Conservation (phyloP, 2,888 invertebrate genomes). For the Aproaerema taeniolella region DNA sequence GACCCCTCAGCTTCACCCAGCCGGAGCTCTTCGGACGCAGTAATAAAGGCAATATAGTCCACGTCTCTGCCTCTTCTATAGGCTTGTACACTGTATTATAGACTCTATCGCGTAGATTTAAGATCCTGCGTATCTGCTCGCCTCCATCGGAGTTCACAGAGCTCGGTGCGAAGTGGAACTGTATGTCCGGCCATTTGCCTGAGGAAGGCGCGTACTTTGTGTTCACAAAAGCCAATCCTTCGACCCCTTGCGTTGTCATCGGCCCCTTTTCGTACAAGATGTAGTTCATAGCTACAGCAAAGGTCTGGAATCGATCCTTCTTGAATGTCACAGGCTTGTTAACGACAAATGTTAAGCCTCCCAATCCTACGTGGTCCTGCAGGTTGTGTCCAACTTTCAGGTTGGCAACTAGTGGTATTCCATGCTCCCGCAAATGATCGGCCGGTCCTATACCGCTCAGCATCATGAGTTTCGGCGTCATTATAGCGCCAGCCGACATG, state of each 20-base stretch:
- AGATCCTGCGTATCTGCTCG: constrained; percentile 86
- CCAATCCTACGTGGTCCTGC: constrained; percentile 92
- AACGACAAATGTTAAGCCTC: constrained; percentile 89
- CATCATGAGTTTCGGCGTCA: constrained; percentile 94
- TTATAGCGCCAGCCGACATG: constrained; percentile 91
- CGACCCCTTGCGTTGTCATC: constrained; percentile 90
- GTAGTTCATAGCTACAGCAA: constrained; percentile 88
- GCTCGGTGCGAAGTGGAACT: constrained; percentile 91
- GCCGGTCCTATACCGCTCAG: constrained; percentile 91
- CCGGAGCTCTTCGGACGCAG: constrained; percentile 93
- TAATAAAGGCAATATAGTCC: constrained; percentile 88
- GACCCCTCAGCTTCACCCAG: constrained; percentile 87
- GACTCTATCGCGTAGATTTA: constrained; percentile 86
- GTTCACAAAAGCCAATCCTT: constrained; percentile 92
- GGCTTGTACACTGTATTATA: constrained; percentile 93
- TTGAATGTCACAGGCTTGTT: constrained; percentile 89
- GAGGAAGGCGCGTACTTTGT: constrained; percentile 89
- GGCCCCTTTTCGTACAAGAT: constrained; percentile 89
- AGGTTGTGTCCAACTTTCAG: constrained; percentile 89
- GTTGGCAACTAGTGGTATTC: constrained; percentile 85
- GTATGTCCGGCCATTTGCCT: constrained; percentile 89
- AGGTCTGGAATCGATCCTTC: constrained; percentile 85
- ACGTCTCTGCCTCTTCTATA: constrained; percentile 85
- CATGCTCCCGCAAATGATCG: constrained; percentile 83
- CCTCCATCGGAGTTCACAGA: constrained; percentile 90